phyloP scores from a whole-genome alignment of 1,140 invertebrate genomes.

The Scaptomyza montana region DNA sequence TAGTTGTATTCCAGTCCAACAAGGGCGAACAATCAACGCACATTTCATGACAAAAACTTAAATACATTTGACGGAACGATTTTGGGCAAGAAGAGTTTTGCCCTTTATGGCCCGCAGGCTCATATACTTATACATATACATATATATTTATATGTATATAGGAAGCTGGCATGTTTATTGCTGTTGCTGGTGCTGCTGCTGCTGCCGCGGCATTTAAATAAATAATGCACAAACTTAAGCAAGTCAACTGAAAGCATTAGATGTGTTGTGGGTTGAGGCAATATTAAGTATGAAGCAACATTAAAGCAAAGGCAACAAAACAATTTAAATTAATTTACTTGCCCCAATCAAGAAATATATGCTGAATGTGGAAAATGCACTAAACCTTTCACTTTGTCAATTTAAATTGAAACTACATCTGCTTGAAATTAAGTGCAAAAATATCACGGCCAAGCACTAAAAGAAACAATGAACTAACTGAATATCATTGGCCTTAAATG shows the following conservation, averaged over 20 bases:
- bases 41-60: constrained; percentile 80
- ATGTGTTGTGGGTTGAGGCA: neutral
- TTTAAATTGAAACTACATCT: constrained; percentile 7
- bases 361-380: neutral
- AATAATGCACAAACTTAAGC: constrained; percentile 56
- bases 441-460: constrained; percentile 17
- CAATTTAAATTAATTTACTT: constrained; percentile 48
- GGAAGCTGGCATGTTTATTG: constrained; percentile 43
- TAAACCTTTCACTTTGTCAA: constrained; percentile 13
- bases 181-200: constrained; percentile 32
- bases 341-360: neutral
- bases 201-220: constrained; percentile 57
- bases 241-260: constrained; percentile 31
- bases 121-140: constrained; percentile 3
- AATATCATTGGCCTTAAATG: constrained; percentile 63
- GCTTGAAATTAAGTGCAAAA: constrained; percentile 43
- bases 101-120: constrained; percentile 38
- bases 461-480: constrained; percentile 59
- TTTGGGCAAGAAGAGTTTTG: constrained; percentile 22
- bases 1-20: no score
- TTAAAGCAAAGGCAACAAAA: constrained; percentile 4
- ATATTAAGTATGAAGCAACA: constrained; percentile 12
- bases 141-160: constrained; percentile 1
- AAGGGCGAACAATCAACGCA: constrained; percentile 64
- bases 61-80: constrained; percentile 72